These are phyloP conservation scores for Bubo bubo DNA, from an alignment of 2,113 vertebrate genomes.

Conservation along the genomic window DNA sequence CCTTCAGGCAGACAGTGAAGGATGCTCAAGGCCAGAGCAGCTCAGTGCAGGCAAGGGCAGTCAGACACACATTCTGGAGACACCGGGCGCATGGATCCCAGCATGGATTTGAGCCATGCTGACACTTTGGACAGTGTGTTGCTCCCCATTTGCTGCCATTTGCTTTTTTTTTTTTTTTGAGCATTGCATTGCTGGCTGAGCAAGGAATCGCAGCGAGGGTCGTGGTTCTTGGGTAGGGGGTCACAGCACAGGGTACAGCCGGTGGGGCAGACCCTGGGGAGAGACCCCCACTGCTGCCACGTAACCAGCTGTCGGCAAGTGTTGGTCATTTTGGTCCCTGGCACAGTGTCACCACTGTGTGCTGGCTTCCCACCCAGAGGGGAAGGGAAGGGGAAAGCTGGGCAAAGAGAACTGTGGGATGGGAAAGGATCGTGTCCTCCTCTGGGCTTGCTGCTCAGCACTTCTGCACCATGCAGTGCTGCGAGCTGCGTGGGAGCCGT, in stretches of 20 bases:
- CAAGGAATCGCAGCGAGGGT: accelerated
- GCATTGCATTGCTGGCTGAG: accelerated
- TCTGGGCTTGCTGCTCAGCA: neutral
- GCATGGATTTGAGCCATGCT: accelerated
- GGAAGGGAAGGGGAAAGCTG: neutral
- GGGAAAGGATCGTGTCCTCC: neutral
- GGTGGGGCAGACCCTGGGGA: neutral
- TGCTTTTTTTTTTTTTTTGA: neutral
- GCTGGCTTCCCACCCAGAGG: neutral
- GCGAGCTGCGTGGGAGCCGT: neutral
- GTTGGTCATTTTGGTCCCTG: neutral
- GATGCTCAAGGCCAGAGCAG: neutral
- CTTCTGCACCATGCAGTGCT: accelerated
- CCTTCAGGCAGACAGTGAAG: neutral
- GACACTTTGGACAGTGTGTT: accelerated
- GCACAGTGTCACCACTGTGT: accelerated
- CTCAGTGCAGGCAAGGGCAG: neutral
- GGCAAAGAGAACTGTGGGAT: neutral
- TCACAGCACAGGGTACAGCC: neutral
- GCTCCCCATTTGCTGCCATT: neutral
- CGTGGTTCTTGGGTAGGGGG: accelerated
- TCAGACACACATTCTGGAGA: accelerated
- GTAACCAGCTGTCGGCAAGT: accelerated
- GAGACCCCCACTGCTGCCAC: neutral
- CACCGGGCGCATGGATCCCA: accelerated